Conservation (phyloP, 64 coral and sea anemone species). For the Anthopleura sola region DNA sequence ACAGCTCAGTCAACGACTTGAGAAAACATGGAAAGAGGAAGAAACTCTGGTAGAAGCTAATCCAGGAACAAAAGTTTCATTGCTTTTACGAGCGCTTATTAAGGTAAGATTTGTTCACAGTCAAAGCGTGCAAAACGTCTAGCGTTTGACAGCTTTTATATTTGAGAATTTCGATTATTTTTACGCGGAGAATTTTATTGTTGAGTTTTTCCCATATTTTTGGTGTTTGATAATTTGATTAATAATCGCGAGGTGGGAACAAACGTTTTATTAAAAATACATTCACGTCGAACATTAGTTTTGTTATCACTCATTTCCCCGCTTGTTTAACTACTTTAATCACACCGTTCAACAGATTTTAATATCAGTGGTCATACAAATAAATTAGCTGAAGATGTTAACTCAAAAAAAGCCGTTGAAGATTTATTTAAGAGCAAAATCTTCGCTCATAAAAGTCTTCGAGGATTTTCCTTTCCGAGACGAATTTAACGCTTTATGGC, state of each 20-base stretch:
- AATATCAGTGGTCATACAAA: neutral
- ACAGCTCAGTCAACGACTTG: neutral
- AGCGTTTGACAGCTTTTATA: neutral
- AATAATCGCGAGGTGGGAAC: neutral
- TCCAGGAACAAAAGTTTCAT: neutral
- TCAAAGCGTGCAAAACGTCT: neutral
- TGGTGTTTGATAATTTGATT: neutral
- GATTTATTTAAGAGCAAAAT: neutral
- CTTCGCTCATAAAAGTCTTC: neutral
- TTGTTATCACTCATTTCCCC: neutral
- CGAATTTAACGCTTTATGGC: neutral
- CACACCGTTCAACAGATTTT: neutral
- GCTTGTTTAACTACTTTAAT: neutral
- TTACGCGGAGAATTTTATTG: too few relatives aligned
- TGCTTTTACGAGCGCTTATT: conserved; percentile 5
- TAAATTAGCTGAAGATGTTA: neutral
- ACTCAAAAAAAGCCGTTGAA: neutral
- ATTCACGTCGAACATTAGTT: neutral
- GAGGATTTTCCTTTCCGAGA: neutral
- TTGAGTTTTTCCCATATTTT: neutral
- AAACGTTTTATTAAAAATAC: neutral
- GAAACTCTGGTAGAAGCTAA: neutral
- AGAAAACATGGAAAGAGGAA: conserved; percentile 16
- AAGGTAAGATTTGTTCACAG: neutral
- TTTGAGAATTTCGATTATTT: neutral